Evolutionary conservation across 2,888 invertebrate genomes (phyloP).

Genomic region (Diachrysia chrysitis): DNA sequence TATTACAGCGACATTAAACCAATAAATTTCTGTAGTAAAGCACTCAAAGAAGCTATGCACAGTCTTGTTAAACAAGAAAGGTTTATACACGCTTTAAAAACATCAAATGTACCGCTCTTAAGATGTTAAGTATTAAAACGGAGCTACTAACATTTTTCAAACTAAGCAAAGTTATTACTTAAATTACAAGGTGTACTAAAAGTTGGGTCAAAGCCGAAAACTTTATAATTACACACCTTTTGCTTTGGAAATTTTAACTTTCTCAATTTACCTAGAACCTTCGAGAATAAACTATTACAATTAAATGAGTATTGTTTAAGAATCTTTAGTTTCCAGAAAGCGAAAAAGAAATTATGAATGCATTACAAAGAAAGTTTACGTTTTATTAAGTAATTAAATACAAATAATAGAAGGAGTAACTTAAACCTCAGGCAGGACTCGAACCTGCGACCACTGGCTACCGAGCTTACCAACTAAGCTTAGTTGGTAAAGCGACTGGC

Average conservation of each 20-base stretch:
- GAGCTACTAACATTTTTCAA: slow-evolving; percentile 50
- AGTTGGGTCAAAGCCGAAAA: slow-evolving; percentile 51
- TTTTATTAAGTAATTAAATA: too few relatives aligned
- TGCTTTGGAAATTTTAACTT: slow-evolving; percentile 58
- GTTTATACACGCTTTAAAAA: neutral
- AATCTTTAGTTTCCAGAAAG: neutral
- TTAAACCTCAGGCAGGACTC: too few relatives aligned
- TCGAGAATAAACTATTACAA: slow-evolving; percentile 47
- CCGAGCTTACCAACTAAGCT: too few relatives aligned
- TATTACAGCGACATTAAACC: neutral
- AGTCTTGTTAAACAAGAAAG: neutral
- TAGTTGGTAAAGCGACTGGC: too few relatives aligned
- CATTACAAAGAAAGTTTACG: neutral
- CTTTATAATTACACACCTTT: slow-evolving; percentile 59
- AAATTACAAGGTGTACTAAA: slow-evolving; percentile 46
- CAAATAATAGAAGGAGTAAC: too few relatives aligned
- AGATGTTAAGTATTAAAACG: slow-evolving; percentile 34
- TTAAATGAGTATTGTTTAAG: slow-evolving; percentile 31
- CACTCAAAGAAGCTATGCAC: neutral
- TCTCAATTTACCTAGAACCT: slow-evolving; percentile 48
- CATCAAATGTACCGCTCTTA: slow-evolving; percentile 22
- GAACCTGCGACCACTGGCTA: too few relatives aligned
- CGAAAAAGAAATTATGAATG: neutral
- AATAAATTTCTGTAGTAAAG: neutral
- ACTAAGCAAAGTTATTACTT: slow-evolving; percentile 47